These are phyloP conservation scores for Pseudomyrmex cubaensis DNA, from an alignment of 1,140 invertebrate genomes.

Conservation along the genomic window DNA sequence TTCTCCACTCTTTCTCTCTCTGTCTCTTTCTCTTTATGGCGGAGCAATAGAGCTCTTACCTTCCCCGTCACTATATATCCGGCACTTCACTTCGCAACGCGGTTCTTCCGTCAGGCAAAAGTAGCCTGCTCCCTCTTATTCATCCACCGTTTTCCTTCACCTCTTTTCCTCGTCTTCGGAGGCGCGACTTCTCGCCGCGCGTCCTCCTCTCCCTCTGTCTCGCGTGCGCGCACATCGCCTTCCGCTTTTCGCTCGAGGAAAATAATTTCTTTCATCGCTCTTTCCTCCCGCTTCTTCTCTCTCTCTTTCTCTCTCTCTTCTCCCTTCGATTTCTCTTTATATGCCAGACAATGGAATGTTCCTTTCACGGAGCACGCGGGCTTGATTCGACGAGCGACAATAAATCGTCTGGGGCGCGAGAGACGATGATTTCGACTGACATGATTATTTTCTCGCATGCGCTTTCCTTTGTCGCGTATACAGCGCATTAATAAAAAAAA, in stretches of 20 bases:
- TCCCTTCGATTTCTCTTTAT: conserved; percentile 61
- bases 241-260: conserved; percentile 22
- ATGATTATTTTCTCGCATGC: conserved; percentile 15
- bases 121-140: conserved; percentile 56
- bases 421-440: conserved; percentile 35
- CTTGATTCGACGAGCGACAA: conserved; percentile 38
- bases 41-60: conserved; percentile 68
- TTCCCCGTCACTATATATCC: conserved; percentile 72
- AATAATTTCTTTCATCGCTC: conserved; percentile 61
- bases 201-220: conserved; percentile 49
- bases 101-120: conserved; percentile 65
- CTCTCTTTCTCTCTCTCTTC: conserved; percentile 46
- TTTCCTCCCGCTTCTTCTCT: conserved; percentile 5
- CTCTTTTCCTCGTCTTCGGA: conserved; percentile 27
- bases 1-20: neutral
- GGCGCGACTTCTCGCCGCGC: conserved; percentile 49
- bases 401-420: conserved; percentile 59
- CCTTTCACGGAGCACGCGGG: conserved; percentile 45
- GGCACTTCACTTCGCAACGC: conserved; percentile 62
- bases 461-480: neutral
- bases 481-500: neutral
- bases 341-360: conserved; percentile 54
- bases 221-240: neutral
- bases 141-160: conserved; percentile 52
- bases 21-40: conserved; percentile 3